These are phyloP conservation scores for Lamproptera curius DNA, from an alignment of 2,888 invertebrate species.

Conservation along the genomic window DNA sequence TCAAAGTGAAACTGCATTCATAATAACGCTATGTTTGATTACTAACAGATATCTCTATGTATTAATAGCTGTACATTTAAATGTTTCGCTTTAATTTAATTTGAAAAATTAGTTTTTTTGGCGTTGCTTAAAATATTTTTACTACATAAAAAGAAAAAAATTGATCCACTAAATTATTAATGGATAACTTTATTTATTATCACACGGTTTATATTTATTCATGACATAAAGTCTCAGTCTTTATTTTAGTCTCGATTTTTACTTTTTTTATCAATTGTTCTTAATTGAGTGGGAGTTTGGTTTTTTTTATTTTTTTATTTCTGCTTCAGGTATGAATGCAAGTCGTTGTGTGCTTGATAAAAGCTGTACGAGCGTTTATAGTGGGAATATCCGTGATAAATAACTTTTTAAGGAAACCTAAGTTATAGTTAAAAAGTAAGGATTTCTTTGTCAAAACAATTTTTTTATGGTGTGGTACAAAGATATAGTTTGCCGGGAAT, in stretches of 20 bases:
- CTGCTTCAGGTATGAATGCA: conserved; percentile 71
- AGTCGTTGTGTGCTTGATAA: conserved; percentile 69
- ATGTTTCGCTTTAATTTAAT: no score
- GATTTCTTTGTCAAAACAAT: no score
- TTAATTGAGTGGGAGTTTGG: conserved; percentile 3
- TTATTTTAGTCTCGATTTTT: conserved; percentile 34
- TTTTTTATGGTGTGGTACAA: no score
- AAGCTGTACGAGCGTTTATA: conserved; percentile 36
- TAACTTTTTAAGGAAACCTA: no score
- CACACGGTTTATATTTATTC: neutral
- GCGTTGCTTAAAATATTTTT: neutral
- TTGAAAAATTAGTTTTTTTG: neutral
- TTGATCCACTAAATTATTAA: neutral
- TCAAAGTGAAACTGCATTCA: neutral
- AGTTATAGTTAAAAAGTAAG: no score
- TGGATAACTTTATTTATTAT: neutral
- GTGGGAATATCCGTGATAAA: conserved; percentile 43
- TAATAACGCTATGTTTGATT: neutral
- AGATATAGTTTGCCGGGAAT: no score
- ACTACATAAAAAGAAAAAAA: neutral
- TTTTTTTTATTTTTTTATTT: conserved; percentile 35
- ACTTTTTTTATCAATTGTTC: conserved; percentile 32
- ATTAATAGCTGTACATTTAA: neutral
- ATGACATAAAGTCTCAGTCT: neutral
- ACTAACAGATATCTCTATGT: neutral